Base-by-base conservation (phyloP, 1,140 invertebrate genomes). In the Doryteuthis pealeii region DNA sequence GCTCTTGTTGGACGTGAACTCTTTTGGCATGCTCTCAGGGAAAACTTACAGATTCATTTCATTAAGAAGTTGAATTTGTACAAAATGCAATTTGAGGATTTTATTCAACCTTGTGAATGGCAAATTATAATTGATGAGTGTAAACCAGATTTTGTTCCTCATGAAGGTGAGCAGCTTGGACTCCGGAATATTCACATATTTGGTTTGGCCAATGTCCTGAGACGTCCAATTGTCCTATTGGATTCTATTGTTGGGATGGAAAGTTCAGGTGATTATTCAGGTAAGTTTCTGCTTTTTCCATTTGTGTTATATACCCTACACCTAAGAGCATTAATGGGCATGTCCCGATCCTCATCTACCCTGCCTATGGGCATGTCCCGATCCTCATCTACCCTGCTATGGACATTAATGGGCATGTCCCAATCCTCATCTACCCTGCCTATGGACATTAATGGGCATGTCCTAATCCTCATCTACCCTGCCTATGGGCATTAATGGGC, bases 101-200 rank as follows among this genome's bases (percentile, higher is more conserved):
- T 89, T 78, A 85, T 90, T 28, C 86, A 89, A 75, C 78, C 70
- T n/a, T 80, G 82, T 72, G 89, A 90, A 75, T 90, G 89, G 89
- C 72, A 80, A 6, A 73, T 74, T 14, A 90, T 90, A n/a, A 89
- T 90, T 72, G 81, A 80, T 18, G 89, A 90, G 81, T 89, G 89
- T 85, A 85, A 89, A 76, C 89, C 89, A 8, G 83, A 89, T 22
- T 90, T 87, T 76, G 62, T 84, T 3, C 89, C 89, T 22, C 77
- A 74, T 69, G 83, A 86, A 32, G 86, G 85, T 35, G 88, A 89
- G 79, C 84, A 87, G 28, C 78, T 88, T n/a, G 89, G 89, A 18
- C 76, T 90, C 18, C 77, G 89, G 73, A 90, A 90, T 77, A 89
- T 90, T 76, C 89, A 90, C 76, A 85, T 90, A 35, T 90, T 90